Evolutionary conservation across 2,113 vertebrate genomes (phyloP).

Genomic region (Vulpes vulpes): DNA sequence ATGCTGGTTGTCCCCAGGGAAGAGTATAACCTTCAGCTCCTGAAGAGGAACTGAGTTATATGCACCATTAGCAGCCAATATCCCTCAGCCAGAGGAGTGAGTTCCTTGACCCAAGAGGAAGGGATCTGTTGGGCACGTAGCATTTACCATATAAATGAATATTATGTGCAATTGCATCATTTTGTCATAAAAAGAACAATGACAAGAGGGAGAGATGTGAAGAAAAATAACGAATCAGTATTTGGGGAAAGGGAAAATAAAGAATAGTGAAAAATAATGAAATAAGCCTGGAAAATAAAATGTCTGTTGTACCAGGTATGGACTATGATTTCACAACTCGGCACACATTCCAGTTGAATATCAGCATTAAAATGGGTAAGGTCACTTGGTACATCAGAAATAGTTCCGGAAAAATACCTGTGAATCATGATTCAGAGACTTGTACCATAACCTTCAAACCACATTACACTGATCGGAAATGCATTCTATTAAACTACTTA

Average conservation of each 20-base stretch:
- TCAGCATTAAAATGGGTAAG: not conserved
- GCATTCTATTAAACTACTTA: not conserved
- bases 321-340: not conserved
- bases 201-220: not conserved
- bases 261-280: not conserved
- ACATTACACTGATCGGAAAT: conserved; percentile 39
- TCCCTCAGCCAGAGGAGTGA: not conserved
- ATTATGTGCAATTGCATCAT: not conserved
- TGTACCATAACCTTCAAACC: conserved; percentile 38
- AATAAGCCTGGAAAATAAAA: not conserved
- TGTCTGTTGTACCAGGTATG: not conserved
- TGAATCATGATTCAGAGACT: conserved; percentile 18
- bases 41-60: not conserved
- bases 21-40: not conserved
- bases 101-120: not conserved
- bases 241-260: not conserved
- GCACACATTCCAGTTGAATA: not conserved
- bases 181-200: not conserved
- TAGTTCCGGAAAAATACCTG: not conserved
- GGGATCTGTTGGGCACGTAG: not conserved
- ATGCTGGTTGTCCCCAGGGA: not conserved
- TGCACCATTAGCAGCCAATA: not conserved
- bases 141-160: not conserved
- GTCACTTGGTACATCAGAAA: not conserved
- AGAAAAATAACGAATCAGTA: not conserved